Base-by-base conservation (phyloP, 2,797 vertebrate species). In the Synaphobranchus kaupii region DNA sequence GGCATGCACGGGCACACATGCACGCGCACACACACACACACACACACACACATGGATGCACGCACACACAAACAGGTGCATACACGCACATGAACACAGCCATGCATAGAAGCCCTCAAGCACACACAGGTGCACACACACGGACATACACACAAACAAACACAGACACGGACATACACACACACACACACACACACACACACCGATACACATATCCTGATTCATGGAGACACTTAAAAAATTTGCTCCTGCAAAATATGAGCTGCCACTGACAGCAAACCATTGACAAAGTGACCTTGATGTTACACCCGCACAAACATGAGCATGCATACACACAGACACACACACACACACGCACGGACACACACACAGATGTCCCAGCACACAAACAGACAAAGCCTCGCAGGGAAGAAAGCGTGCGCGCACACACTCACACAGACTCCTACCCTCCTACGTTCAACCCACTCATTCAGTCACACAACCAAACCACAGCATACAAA, bases 11-110 rank as follows among this genome's bases (percentile, higher is more conserved):
- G n/a, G 50, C 81, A 4, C 31, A 58, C 47, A 52, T 44, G 28
- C 58, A 10, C 20, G 17, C 17, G 17, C 85, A 56, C 81, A 80
- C 15, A 39, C 85, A 60, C 84, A 52, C 84, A 86, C 63, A 90
- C 84, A 85, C 83, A 86, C 63, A 86, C 68, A 84, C 66, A 87
- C 68, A 56, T 54, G 7, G n/a, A n/a, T n/a, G 73, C 87, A 60
- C 66, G 78, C 54, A 73, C 86, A 60, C 84, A 68, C 84, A 86
- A 56, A 85, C 83, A 63, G 31, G 68, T 13, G 28, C n/a, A 86
- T 9, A 50, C 50, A n/a, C 71, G 3, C 47, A 6, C 85, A 86
- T 5, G 4, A 20, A 71, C 66, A 39, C 48, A 63, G 10, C 8
- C 68, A 56, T 58, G 12, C 44, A 34, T 47, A 68, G 17, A 25